These are phyloP conservation scores for Hoplodrina ambigua DNA, from an alignment of 2,888 invertebrate genomes.

Conservation along the genomic window DNA sequence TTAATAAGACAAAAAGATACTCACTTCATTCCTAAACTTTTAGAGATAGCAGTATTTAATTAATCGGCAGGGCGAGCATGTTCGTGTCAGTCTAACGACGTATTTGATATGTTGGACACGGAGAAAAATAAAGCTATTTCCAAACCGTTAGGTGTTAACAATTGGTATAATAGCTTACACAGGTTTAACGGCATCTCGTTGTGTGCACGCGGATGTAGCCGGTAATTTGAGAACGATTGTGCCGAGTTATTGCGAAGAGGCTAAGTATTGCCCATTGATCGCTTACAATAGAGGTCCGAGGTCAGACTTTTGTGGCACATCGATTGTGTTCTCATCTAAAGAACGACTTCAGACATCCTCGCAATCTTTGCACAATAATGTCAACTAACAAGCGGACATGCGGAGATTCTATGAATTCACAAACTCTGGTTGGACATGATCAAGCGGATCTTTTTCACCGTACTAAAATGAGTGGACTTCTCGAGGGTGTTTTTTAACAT, in stretches of 20 bases:
- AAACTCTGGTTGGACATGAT: neutral
- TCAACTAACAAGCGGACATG: slow-evolving; percentile 40
- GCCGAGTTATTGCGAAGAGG: slow-evolving; percentile 65
- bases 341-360: slow-evolving; percentile 77
- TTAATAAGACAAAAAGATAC: slow-evolving; percentile 58
- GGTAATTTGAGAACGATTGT: slow-evolving; percentile 74
- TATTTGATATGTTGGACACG: slow-evolving; percentile 10
- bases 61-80: neutral
- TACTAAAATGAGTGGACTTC: too few species aligned
- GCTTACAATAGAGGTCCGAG: slow-evolving; percentile 78
- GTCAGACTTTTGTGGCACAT: slow-evolving; percentile 76
- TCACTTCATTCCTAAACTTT: slow-evolving; percentile 48
- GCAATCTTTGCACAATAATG: slow-evolving; percentile 61
- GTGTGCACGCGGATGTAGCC: slow-evolving; percentile 73
- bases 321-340: slow-evolving; percentile 79
- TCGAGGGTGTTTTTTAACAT: too few species aligned
- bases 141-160: slow-evolving; percentile 75
- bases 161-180: slow-evolving; percentile 70
- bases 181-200: slow-evolving; percentile 75
- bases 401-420: too few species aligned
- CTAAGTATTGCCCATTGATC: slow-evolving; percentile 74
- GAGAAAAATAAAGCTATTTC: slow-evolving; percentile 51
- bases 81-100: slow-evolving; percentile 6
- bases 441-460: neutral
- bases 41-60: slow-evolving; percentile 10